Percentiles rank a stretch among this genome's conserved stretches.
phyloP scores from a whole-genome alignment of 2,888 invertebrate species.

The Torymus auratus region DNA sequence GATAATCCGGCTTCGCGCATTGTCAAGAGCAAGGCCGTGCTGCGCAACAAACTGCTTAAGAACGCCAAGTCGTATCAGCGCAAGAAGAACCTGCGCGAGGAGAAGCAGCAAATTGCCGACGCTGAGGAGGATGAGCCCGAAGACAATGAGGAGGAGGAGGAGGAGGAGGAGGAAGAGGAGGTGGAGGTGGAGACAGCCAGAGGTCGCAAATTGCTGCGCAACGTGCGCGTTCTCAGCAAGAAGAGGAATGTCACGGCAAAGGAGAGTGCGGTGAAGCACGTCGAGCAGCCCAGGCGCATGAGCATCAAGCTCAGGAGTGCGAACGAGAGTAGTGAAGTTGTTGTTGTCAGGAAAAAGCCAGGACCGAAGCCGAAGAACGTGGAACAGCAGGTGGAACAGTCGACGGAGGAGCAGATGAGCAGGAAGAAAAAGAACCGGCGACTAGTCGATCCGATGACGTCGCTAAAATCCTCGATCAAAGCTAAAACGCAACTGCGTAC shows the following conservation, averaged over 20 bases:
- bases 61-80: slow-evolving; percentile 74
- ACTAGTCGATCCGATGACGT: slow-evolving; percentile 64
- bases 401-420: background rate
- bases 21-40: slow-evolving; percentile 69
- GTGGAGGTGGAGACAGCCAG: background rate
- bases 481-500: slow-evolving; percentile 69
- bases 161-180: too few species aligned
- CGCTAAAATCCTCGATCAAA: slow-evolving; percentile 69
- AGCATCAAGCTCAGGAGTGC: slow-evolving; percentile 29
- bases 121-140: background rate
- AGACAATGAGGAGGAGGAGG: background rate
- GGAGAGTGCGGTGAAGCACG: slow-evolving; percentile 45
- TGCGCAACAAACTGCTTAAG: slow-evolving; percentile 73
- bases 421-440: slow-evolving; percentile 61
- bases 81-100: slow-evolving; percentile 55
- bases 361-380: background rate
- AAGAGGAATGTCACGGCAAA: slow-evolving; percentile 68
- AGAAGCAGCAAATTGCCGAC: slow-evolving; percentile 30
- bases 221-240: slow-evolving; percentile 59
- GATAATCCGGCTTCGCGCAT: slow-evolving; percentile 62
- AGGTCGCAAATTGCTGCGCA: slow-evolving; percentile 37
- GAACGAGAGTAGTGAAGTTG: too few species aligned
- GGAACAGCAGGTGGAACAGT: background rate
- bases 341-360: background rate
- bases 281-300: slow-evolving; percentile 43